Percentiles rank a stretch among this genome's conserved stretches.
Conservation (phyloP, 2,797 vertebrate genomes). For the Coranthus polyacanthus region DNA sequence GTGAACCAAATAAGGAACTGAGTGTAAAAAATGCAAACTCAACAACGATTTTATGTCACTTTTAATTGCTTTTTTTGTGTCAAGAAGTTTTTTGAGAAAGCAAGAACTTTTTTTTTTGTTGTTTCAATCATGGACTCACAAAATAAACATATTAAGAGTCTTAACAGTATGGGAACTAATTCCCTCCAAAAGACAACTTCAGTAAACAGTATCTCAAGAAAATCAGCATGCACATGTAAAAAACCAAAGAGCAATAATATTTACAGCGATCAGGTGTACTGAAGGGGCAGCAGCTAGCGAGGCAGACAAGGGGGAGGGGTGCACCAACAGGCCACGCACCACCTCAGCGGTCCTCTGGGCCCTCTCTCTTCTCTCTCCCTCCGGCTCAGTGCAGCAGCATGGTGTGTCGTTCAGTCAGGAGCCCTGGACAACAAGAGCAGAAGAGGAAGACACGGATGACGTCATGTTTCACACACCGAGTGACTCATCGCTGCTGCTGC, state of each 20-base stretch:
- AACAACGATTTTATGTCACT: not conserved
- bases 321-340: constrained; percentile 64
- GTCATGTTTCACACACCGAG: constrained; percentile 79
- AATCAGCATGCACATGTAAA: constrained; percentile 29
- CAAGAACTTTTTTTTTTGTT: not conserved
- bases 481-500: constrained; percentile 83
- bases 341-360: constrained; percentile 71
- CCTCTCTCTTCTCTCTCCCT: constrained; percentile 68
- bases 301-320: constrained; percentile 58
- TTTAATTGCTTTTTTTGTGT: not conserved
- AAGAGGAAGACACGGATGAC: constrained; percentile 80
- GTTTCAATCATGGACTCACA: not conserved
- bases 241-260: constrained; percentile 36
- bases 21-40: not conserved
- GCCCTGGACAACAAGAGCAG: constrained; percentile 71
- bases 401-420: constrained; percentile 74
- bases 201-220: not conserved
- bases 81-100: too few species aligned
- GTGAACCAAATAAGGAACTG: not conserved
- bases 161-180: not conserved
- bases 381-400: constrained; percentile 79
- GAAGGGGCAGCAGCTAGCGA: constrained; percentile 56
- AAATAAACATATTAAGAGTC: constrained; percentile 4
- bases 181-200: not conserved
- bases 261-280: constrained; percentile 68